Conservation (phyloP, 1,140 invertebrate species). For the Leguminivora glycinivorella region DNA sequence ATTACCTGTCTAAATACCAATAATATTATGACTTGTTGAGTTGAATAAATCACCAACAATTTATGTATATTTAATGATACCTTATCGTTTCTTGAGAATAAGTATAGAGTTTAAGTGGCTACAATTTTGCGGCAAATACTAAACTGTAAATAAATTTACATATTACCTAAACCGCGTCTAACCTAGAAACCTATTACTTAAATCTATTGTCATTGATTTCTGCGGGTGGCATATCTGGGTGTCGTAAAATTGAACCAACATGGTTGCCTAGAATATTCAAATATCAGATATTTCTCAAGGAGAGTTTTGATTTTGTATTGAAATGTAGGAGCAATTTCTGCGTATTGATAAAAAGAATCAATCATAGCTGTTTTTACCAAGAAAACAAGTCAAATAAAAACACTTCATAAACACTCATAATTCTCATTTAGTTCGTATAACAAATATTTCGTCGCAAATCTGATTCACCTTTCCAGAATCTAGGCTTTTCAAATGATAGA, state of each 20-base stretch:
- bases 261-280: not conserved
- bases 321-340: conserved; percentile 33
- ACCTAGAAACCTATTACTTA: conserved; percentile 11
- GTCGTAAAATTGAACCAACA: not conserved
- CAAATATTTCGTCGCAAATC: too few relatives aligned
- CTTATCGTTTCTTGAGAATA: not conserved
- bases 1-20: conserved; percentile 14
- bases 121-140: not conserved
- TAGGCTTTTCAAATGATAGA: too few relatives aligned
- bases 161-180: conserved; percentile 3
- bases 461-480: too few relatives aligned
- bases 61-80: not conserved
- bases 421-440: too few relatives aligned
- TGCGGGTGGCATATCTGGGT: not conserved
- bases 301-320: conserved; percentile 9
- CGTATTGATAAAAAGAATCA: not conserved
- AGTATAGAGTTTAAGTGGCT: not conserved
- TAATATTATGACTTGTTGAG: not conserved
- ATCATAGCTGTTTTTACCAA: not conserved
- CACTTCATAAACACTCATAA: too few relatives aligned
- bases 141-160: conserved; percentile 10
- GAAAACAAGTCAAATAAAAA: not conserved
- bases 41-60: not conserved
- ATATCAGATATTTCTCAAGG: not conserved
- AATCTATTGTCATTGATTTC: conserved; percentile 17